Conservation (phyloP, 2,113 vertebrate genomes). For the Anolis sagrei region DNA sequence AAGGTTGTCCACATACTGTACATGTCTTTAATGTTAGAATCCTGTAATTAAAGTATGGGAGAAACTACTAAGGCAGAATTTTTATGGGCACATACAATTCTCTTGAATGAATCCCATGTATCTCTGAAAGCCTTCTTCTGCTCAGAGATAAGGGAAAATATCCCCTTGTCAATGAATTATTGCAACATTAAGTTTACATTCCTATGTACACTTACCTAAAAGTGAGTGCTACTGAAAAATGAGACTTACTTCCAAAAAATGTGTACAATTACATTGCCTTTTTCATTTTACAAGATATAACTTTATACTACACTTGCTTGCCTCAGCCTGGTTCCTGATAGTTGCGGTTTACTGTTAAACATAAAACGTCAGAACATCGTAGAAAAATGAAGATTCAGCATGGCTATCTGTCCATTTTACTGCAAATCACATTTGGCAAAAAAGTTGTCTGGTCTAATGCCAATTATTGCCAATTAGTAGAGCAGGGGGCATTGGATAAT, state of each 20-base stretch:
- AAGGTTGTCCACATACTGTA: not conserved
- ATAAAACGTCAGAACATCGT: not conserved
- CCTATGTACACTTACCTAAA: not conserved
- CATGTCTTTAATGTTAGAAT: not conserved
- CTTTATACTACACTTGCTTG: not conserved
- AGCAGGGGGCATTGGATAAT: not conserved
- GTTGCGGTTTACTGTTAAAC: not conserved
- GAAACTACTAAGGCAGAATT: not conserved
- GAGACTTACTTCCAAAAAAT: not conserved
- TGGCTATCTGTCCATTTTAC: not conserved
- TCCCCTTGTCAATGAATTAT: not conserved
- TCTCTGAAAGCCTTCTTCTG: not conserved
- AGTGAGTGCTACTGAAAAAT: not conserved
- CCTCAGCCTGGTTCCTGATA: not conserved
- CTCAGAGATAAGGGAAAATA: not conserved
- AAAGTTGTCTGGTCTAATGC: not conserved
- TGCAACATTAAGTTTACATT: not conserved
- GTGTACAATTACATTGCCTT: not conserved
- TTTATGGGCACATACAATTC: not conserved
- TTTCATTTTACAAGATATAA: not conserved
- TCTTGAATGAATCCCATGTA: not conserved
- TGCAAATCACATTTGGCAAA: not conserved
- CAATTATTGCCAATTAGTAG: not conserved
- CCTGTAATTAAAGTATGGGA: not conserved
- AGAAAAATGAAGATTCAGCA: not conserved